A percentile compares a stretch with the other conserved stretches of the same genome.
These are phyloP conservation scores for Orthosia gracilis DNA, from an alignment of 2,888 invertebrate genomes.

Conservation along the genomic window DNA sequence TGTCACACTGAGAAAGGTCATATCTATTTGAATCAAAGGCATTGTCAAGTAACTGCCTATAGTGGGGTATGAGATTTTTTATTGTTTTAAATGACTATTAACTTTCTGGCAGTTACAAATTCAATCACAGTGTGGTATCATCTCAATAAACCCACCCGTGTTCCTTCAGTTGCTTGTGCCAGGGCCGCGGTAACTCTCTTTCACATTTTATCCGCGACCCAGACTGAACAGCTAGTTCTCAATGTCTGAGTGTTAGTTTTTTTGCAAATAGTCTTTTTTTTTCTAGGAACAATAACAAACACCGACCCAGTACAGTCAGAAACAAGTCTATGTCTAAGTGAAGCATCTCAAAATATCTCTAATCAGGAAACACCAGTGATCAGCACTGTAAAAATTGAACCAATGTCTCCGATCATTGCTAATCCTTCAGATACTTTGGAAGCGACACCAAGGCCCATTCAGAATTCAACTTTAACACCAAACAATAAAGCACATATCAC, in stretches of 20 bases:
- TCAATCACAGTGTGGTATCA: no score
- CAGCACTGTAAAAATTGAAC: slow-evolving; percentile 36
- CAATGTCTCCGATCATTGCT: slow-evolving; percentile 16
- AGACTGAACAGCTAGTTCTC: no score
- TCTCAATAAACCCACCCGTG: no score
- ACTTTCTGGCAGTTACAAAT: no score
- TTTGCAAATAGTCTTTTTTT: background rate
- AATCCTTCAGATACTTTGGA: background rate
- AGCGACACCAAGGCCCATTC: background rate
- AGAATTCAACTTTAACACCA: background rate
- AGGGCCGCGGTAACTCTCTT: no score
- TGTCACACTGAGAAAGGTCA: background rate
- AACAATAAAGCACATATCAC: background rate
- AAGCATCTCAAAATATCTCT: slow-evolving; percentile 34
- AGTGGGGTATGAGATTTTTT: no score
- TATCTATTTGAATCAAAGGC: background rate
- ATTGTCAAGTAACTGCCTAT: background rate
- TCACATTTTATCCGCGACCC: no score
- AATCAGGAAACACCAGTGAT: slow-evolving; percentile 1
- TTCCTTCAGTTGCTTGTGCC: no score
- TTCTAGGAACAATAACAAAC: slow-evolving; percentile 25
- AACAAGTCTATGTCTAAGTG: slow-evolving; percentile 14
- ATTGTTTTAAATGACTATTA: no score
- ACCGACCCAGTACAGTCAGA: slow-evolving; percentile 1
- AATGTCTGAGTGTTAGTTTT: background rate